These are phyloP conservation scores for Serilophus lunatus DNA, from an alignment of 2,113 vertebrate genomes.

Conservation along the genomic window DNA sequence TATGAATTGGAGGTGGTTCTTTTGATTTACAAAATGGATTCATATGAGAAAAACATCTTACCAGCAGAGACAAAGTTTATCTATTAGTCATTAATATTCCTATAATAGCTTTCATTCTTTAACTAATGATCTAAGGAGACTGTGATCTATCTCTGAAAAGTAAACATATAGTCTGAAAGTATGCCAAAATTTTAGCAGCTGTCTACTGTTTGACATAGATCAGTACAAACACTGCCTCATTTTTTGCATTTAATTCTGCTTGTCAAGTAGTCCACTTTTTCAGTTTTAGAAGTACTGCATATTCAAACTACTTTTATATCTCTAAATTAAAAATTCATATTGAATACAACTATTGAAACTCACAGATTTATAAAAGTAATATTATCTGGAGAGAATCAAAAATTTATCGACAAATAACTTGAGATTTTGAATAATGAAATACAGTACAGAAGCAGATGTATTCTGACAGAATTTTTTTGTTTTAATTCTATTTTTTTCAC, in stretches of 20 bases:
- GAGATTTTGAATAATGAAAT: neutral
- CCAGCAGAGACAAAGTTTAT: neutral
- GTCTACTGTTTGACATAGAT: neutral
- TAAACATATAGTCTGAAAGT: neutral
- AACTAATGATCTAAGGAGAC: neutral
- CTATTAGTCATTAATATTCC: neutral
- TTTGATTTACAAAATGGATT: neutral
- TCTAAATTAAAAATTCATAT: neutral
- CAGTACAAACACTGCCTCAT: neutral
- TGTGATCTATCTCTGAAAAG: neutral
- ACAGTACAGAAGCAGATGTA: neutral
- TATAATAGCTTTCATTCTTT: neutral
- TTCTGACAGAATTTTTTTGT: neutral
- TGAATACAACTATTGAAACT: neutral
- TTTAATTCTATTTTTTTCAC: neutral
- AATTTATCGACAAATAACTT: neutral
- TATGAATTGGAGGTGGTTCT: neutral
- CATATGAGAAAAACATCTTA: neutral
- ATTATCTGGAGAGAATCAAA: neutral
- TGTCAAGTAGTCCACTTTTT: neutral
- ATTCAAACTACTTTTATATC: neutral
- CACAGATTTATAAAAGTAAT: neutral
- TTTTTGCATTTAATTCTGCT: neutral
- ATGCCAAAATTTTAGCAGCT: neutral
- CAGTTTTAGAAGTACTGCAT: neutral